Evolutionary conservation across 2,113 vertebrate genomes (phyloP), one percentile per base, ranked within the genome.

Genomic region (Callipepla californica): DNA sequence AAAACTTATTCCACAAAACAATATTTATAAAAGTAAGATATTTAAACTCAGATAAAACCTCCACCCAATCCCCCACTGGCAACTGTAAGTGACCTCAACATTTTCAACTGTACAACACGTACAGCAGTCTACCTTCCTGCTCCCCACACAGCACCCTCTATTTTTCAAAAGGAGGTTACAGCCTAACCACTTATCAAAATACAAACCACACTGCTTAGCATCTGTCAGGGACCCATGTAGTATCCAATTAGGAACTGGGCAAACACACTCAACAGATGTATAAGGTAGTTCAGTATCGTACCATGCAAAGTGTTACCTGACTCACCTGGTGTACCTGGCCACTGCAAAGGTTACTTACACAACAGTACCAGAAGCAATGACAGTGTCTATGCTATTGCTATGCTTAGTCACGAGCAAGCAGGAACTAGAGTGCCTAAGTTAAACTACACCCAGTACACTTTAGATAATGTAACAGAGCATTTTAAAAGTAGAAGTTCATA

Each of bases 1-100:
- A 42, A 44, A 58, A 69, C 36, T 74, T 72, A 75, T 58, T 79
- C 62, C 67, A 77, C 63, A 77, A 28, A 36, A 62, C 63, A 89
- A 80, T 80, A 80, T 57, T 38, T 87, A 50, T 83, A 81, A 90
- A 88, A 84, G 36, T 55, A 26, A 92, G 28, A 40, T 51, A 62
- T 86, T 86, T 80, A 57, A 83, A 44, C 38, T 92, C 63, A 30
- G 69, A 87, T 61, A 85, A 80, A 80, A 82, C 25, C 44, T 72
- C 28, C 67, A 75, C 59, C 74, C 67, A 91, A 66, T 68, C 48
- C 78, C 65, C 61, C 83, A 57, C 1, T 91, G 59, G 45, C 85
- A 95, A 79, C 55, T 5, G 6, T 0, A 86, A 75, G 44, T 14
- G 89, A 85, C 28, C 34, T 62, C 82, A 42, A 15, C 14, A 22